A percentile compares a stretch with the other conserved stretches of the same genome.
These are phyloP conservation scores for Oxystoma pomonae DNA, from an alignment of 2,888 invertebrate species.

Conservation along the genomic window DNA sequence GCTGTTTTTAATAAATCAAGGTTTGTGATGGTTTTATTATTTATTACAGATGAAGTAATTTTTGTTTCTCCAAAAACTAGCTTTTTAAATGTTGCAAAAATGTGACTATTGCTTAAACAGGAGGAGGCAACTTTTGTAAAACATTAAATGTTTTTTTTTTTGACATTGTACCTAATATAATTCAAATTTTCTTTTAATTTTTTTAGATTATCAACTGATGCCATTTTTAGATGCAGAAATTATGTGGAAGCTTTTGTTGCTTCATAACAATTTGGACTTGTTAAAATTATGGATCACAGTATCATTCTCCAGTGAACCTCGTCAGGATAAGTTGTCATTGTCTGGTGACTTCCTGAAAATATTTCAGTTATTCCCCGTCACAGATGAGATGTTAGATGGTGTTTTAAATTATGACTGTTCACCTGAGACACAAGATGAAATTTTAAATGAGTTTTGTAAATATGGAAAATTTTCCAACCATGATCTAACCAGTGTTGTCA, in stretches of 20 bases:
- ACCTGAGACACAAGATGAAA: conserved; percentile 54
- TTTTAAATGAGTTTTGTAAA: conserved; percentile 58
- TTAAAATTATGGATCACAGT: conserved; percentile 60
- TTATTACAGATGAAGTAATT: too few species aligned
- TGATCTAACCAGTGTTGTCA: conserved; percentile 55
- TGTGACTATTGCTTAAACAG: too few species aligned
- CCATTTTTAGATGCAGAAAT: conserved; percentile 51
- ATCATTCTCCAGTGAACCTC: conserved; percentile 39
- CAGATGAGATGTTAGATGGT: conserved; percentile 55
- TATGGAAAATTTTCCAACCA: conserved; percentile 61
- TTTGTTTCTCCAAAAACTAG: too few species aligned
- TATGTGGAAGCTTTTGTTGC: conserved; percentile 60
- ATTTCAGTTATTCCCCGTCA: conserved; percentile 55
- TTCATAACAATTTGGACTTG: conserved; percentile 56
- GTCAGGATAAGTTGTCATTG: too few species aligned
- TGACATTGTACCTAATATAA: too few species aligned
- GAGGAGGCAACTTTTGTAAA: too few species aligned
- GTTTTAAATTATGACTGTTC: conserved; percentile 52
- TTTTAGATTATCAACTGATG: conserved; percentile 54
- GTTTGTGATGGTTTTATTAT: conserved; percentile 39
- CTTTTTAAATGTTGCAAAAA: too few species aligned
- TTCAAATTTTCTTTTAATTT: too few species aligned
- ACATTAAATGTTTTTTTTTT: too few species aligned
- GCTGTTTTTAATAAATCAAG: conserved; percentile 56
- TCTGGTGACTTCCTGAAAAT: conserved; percentile 51